phyloP scores from a whole-genome alignment of 2,113 vertebrate genomes.

The Labeo rohita region DNA sequence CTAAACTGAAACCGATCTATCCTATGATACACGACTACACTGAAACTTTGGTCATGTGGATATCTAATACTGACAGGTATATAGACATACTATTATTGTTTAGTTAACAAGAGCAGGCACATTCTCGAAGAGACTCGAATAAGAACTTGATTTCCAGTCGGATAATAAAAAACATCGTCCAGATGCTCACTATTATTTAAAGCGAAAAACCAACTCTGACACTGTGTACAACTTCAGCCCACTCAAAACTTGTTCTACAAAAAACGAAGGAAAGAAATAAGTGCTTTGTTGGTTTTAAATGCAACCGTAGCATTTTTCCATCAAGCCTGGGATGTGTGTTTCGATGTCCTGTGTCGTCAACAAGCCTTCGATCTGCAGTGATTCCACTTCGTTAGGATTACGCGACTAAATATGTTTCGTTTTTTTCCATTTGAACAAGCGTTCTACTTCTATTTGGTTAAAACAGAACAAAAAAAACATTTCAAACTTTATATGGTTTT shows the following conservation, averaged over 20 bases:
- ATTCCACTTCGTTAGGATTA: slow-evolving; percentile 52
- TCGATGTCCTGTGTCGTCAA: slow-evolving; percentile 45
- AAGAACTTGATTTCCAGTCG: slow-evolving; percentile 32
- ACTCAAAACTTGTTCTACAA: slow-evolving; percentile 15
- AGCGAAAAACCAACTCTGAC: slow-evolving; percentile 55
- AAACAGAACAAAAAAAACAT: slow-evolving; percentile 76
- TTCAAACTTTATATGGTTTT: slow-evolving; percentile 58
- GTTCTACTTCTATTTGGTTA: slow-evolving; percentile 80
- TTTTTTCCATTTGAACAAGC: slow-evolving; percentile 73
- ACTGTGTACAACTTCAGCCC: slow-evolving; percentile 45
- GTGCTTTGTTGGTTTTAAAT: slow-evolving; percentile 56
- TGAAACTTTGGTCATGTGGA: slow-evolving; percentile 57
- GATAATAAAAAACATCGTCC: slow-evolving; percentile 45
- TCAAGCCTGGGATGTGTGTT: not conserved
- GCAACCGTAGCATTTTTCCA: slow-evolving; percentile 37
- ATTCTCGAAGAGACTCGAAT: slow-evolving; percentile 44
- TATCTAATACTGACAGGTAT: slow-evolving; percentile 57
- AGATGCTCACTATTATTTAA: slow-evolving; percentile 46
- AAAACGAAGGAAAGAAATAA: slow-evolving; percentile 46
- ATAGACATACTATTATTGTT: slow-evolving; percentile 52
- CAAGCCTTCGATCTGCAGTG: slow-evolving; percentile 54
- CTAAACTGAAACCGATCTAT: slow-evolving; percentile 42
- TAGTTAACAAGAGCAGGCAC: slow-evolving; percentile 55
- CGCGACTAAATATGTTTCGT: slow-evolving; percentile 70
- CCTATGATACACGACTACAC: slow-evolving; percentile 45